Evolutionary conservation across 2,888 invertebrate species (phyloP).

Genomic region (Eudemis profundana): DNA sequence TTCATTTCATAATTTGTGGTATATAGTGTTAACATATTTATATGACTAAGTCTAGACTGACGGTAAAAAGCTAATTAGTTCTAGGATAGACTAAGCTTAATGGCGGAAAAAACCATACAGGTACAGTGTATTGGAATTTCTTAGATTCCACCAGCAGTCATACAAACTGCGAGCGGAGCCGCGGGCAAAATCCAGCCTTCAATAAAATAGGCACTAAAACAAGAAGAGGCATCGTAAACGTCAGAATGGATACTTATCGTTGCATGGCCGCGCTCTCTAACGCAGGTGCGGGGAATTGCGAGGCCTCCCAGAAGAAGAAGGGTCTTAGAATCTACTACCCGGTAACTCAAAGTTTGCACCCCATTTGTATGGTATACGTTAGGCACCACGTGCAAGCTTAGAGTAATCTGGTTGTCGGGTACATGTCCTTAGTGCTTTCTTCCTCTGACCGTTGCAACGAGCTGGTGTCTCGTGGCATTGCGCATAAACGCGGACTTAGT

Average conservation of each 20-base stretch:
- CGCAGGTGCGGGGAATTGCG: background rate
- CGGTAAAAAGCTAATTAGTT: too few relatives aligned
- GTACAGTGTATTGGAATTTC: background rate
- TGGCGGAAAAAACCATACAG: too few relatives aligned
- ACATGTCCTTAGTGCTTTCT: background rate
- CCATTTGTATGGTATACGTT: background rate
- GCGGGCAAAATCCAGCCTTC: constrained; percentile 12
- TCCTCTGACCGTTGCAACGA: background rate
- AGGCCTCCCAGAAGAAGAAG: background rate
- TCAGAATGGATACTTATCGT: constrained; percentile 20
- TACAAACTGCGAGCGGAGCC: background rate
- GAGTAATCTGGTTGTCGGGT: background rate
- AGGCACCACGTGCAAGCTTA: background rate
- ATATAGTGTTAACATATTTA: too few relatives aligned
- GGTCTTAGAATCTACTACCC: background rate
- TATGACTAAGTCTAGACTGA: too few relatives aligned
- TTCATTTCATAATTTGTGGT: too few relatives aligned
- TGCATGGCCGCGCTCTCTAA: background rate
- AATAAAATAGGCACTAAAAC: constrained; percentile 15
- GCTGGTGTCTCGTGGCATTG: constrained; percentile 44
- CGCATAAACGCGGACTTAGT: constrained; percentile 77
- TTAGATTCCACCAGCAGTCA: background rate
- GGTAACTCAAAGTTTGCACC: background rate
- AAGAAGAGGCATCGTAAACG: constrained; percentile 19
- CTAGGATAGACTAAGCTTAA: too few relatives aligned